Evolutionary conservation across 2,888 invertebrate species (phyloP).

Genomic region (Sycophila texana): DNA sequence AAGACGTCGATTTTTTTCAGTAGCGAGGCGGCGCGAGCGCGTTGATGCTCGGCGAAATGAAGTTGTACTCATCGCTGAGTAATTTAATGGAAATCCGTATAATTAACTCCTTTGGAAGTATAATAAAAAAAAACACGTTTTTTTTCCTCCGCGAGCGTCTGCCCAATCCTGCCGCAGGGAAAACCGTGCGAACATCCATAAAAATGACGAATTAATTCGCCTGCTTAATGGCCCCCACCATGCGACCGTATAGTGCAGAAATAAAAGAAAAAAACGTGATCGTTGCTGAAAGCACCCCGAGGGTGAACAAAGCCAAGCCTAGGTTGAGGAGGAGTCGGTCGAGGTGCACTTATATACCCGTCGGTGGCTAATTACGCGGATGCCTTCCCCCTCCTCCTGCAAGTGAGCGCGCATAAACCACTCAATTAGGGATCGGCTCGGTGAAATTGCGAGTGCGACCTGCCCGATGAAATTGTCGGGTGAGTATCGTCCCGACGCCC

Average conservation of each 20-base stretch:
- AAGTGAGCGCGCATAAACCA: neutral
- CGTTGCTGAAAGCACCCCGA: too few relatives aligned
- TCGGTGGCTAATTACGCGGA: slow-evolving; percentile 9
- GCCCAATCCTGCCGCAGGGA: neutral
- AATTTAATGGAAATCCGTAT: slow-evolving; percentile 43
- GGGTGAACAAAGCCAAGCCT: neutral
- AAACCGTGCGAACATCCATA: neutral
- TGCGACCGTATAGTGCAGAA: too few relatives aligned
- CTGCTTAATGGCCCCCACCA: neutral
- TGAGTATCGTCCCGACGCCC: slow-evolving; percentile 8
- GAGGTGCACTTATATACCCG: neutral
- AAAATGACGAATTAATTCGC: slow-evolving; percentile 14
- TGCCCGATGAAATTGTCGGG: slow-evolving; percentile 12
- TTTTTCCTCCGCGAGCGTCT: neutral
- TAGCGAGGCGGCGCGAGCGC: too few relatives aligned
- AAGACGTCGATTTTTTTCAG: too few relatives aligned
- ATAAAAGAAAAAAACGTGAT: too few relatives aligned
- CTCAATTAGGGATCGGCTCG: slow-evolving; percentile 38
- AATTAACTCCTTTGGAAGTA: slow-evolving; percentile 18
- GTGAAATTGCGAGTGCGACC: slow-evolving; percentile 13
- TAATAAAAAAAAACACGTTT: slow-evolving; percentile 35
- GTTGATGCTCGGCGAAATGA: neutral
- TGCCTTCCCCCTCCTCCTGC: neutral
- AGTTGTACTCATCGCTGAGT: slow-evolving; percentile 8
- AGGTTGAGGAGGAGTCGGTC: neutral